Percentiles rank a stretch among this genome's conserved stretches.
Conservation (phyloP, 2,113 vertebrate species). For the Lethenteron camtschaticum region DNA sequence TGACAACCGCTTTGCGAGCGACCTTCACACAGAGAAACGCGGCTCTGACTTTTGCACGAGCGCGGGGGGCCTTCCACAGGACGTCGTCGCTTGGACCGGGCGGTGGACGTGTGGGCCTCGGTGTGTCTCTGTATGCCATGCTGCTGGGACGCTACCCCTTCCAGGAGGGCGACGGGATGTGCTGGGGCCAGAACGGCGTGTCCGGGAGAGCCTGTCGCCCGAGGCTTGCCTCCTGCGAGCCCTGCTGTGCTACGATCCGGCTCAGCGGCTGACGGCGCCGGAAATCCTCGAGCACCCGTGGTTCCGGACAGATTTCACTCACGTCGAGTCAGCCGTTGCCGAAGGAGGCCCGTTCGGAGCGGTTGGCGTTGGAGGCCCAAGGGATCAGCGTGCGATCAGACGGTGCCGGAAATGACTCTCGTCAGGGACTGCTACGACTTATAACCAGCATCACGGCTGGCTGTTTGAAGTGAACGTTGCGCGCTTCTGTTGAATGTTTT, state of each 20-base stretch:
- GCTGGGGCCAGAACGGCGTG: constrained; percentile 92
- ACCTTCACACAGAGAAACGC: constrained; percentile 91
- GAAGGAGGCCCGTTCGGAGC: no score
- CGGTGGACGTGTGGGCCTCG: constrained; percentile 92
- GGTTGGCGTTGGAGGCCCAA: no score
- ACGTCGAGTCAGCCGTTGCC: no score
- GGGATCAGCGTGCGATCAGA: no score
- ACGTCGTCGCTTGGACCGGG: constrained; percentile 91
- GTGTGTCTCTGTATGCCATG: constrained; percentile 98
- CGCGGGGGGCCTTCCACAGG: constrained; percentile 89
- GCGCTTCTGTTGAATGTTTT: no score
- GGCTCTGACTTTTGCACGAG: constrained; percentile 94
- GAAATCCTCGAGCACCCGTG: constrained; percentile 96
- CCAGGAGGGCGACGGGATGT: constrained; percentile 88
- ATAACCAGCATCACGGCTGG: no score
- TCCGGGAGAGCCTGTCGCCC: constrained; percentile 80
- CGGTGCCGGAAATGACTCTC: no score
- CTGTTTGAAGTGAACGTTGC: no score
- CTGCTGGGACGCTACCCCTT: constrained; percentile 94
- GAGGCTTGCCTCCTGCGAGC: constrained; percentile 96
- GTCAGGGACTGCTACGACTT: no score
- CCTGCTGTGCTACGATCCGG: constrained; percentile 73
- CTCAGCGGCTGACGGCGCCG: constrained; percentile 79
- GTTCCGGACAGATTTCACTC: constrained; percentile 37
- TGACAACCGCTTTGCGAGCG: constrained; percentile 22